Conservation (phyloP, 2,888 invertebrate genomes). For the Habrosyne pyritoides region DNA sequence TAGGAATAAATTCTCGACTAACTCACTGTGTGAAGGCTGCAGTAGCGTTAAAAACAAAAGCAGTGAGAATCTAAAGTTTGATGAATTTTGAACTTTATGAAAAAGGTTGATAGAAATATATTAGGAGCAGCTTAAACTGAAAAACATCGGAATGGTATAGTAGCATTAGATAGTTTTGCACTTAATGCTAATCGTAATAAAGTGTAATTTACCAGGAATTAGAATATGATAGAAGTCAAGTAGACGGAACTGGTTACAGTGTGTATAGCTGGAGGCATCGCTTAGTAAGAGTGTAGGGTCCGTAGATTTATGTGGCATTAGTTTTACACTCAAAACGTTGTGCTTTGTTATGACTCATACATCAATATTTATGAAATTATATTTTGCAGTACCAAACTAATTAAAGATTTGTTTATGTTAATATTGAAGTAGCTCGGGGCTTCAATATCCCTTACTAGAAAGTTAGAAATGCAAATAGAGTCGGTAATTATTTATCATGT, state of each 20-base stretch:
- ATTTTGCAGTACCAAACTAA: constrained; percentile 26
- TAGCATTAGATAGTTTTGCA: neutral
- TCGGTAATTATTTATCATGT: neutral
- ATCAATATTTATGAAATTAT: constrained; percentile 46
- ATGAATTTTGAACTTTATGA: constrained; percentile 52
- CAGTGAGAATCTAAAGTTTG: constrained; percentile 10
- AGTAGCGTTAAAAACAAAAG: constrained; percentile 57
- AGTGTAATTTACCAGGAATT: constrained; percentile 29
- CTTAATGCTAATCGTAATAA: constrained; percentile 23
- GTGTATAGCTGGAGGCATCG: constrained; percentile 50
- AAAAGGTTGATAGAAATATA: constrained; percentile 41
- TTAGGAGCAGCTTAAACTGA: constrained; percentile 33
- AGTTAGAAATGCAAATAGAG: neutral
- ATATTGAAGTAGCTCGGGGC: constrained; percentile 15
- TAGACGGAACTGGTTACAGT: constrained; percentile 46
- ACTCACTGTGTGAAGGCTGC: constrained; percentile 51
- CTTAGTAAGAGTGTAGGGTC: constrained; percentile 51
- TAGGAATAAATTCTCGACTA: constrained; percentile 61
- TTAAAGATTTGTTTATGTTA: constrained; percentile 27
- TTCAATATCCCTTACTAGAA: neutral
- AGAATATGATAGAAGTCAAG: constrained; percentile 39
- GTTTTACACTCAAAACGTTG: constrained; percentile 51
- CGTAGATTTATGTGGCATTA: constrained; percentile 57
- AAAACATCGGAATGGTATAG: constrained; percentile 30
- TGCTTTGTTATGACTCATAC: constrained; percentile 54